phyloP scores from a whole-genome alignment of 2,888 invertebrate genomes.

The Apamea sordens region DNA sequence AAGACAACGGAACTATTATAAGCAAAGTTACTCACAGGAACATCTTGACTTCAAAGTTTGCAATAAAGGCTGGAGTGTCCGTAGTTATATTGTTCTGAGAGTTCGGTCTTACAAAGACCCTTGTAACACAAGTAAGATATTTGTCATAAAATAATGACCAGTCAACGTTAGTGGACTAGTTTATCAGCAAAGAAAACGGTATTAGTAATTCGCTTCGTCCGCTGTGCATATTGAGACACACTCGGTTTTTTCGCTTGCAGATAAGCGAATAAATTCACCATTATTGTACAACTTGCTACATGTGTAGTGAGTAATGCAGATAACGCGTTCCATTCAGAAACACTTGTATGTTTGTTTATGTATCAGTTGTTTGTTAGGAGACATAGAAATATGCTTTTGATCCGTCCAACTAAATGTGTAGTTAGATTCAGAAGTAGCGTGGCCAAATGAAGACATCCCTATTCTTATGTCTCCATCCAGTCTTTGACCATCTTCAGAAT shows the following conservation, averaged over 20 bases:
- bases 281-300: slow-evolving; percentile 10
- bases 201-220: slow-evolving; percentile 22
- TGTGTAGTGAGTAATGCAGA: slow-evolving; percentile 45
- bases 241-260: slow-evolving; percentile 22
- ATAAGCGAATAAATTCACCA: slow-evolving; percentile 44
- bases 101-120: slow-evolving; percentile 16
- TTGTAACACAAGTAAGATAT: slow-evolving; percentile 8
- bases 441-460: neutral
- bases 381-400: neutral
- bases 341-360: neutral
- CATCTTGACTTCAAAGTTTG: slow-evolving; percentile 42
- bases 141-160: slow-evolving; percentile 11
- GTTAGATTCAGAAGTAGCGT: neutral
- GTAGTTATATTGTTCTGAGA: slow-evolving; percentile 32
- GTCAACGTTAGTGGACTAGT: neutral
- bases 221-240: slow-evolving; percentile 2
- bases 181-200: slow-evolving; percentile 24
- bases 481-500: slow-evolving; percentile 7
- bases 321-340: slow-evolving; percentile 26
- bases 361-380: slow-evolving; percentile 4
- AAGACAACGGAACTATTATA: slow-evolving; percentile 33
- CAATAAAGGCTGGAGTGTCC: slow-evolving; percentile 28
- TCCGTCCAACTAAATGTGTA: neutral
- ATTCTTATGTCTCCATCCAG: slow-evolving; percentile 1
- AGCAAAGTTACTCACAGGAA: slow-evolving; percentile 41